phyloP scores from a whole-genome alignment of 1,140 invertebrate species.

The Bombus difficillimus region DNA sequence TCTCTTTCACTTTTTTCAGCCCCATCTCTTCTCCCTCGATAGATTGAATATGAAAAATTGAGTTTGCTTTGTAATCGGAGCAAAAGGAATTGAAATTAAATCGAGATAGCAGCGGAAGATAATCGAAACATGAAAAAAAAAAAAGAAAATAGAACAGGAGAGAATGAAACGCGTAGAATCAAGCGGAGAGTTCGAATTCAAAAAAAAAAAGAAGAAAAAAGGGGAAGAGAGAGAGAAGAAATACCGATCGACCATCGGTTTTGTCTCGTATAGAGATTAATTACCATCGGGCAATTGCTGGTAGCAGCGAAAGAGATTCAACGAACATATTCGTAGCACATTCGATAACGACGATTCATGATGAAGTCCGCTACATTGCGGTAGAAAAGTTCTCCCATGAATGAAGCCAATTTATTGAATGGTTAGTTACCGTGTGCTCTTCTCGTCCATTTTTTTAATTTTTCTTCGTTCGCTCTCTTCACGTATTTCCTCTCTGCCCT shows the following conservation, averaged over 20 bases:
- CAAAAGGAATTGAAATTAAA: slow-evolving; percentile 51
- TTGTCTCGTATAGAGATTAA: slow-evolving; percentile 51
- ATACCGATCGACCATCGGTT: slow-evolving; percentile 28
- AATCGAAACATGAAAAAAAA: slow-evolving; percentile 44
- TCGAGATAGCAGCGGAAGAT: slow-evolving; percentile 41
- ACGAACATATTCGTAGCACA: slow-evolving; percentile 46
- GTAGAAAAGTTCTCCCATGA: slow-evolving; percentile 70
- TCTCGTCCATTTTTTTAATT: not conserved
- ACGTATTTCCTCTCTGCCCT: too few species aligned
- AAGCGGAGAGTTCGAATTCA: slow-evolving; percentile 19
- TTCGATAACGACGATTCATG: slow-evolving; percentile 57
- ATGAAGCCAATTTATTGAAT: slow-evolving; percentile 76
- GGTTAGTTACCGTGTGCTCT: slow-evolving; percentile 63
- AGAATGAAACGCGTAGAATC: slow-evolving; percentile 14
- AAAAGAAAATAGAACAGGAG: not conserved
- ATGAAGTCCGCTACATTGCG: slow-evolving; percentile 55
- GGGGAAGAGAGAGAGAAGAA: not conserved
- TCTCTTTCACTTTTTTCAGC: too few species aligned
- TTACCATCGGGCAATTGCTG: slow-evolving; percentile 42
- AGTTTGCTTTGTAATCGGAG: slow-evolving; percentile 46
- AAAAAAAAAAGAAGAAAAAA: not conserved
- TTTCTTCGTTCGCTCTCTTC: not conserved
- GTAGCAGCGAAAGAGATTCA: slow-evolving; percentile 21
- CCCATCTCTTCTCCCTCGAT: not conserved
- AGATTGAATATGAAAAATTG: slow-evolving; percentile 53